Evolutionary conservation across 2,113 vertebrate species (phyloP).

Genomic region (Anseranas semipalmata): DNA sequence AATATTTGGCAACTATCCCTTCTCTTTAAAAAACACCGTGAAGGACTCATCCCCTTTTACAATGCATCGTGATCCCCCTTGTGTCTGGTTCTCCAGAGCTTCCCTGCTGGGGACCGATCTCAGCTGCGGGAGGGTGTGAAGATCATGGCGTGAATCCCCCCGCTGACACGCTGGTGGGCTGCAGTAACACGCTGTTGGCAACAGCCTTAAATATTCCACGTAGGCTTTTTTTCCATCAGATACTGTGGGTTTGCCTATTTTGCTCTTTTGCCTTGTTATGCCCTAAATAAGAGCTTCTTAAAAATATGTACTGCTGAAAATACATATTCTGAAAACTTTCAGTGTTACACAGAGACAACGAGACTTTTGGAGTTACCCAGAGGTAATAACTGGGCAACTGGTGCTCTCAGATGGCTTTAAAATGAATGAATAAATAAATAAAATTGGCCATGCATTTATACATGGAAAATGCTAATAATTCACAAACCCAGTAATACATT

Average conservation of each 20-base stretch:
- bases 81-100: not conserved
- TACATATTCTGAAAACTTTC: not conserved
- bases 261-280: not conserved
- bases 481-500: rapidly evolving
- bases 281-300: not conserved
- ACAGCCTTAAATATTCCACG: not conserved
- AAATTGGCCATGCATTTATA: conserved; percentile 28
- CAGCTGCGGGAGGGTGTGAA: not conserved
- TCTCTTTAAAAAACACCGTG: not conserved
- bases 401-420: conserved; percentile 9
- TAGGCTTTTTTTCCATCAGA: not conserved
- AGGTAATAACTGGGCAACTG: not conserved
- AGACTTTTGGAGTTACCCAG: not conserved
- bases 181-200: not conserved
- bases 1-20: not conserved
- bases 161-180: not conserved
- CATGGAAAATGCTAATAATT: not conserved
- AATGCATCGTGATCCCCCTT: rapidly evolving
- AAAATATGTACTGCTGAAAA: not conserved
- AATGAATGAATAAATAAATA: not conserved
- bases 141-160: not conserved
- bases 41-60: not conserved
- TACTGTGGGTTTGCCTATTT: not conserved
- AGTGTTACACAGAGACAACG: rapidly evolving
- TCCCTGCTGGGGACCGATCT: not conserved